Percentiles rank a stretch among this genome's conserved stretches.
Conservation (phyloP, 2,113 vertebrate genomes). For the Tragelaphus buxtoni region DNA sequence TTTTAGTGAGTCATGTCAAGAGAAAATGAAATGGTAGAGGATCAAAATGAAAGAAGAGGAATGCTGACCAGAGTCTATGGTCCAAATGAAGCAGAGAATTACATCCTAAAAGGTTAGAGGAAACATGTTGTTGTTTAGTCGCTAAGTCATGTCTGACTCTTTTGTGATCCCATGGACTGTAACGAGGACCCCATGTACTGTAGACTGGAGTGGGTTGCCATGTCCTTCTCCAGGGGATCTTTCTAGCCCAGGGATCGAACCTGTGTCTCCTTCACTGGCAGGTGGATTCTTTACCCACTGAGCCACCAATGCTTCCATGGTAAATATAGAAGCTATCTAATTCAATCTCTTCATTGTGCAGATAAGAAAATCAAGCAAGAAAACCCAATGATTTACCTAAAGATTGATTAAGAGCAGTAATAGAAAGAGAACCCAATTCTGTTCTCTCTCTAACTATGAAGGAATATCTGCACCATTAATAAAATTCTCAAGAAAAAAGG, state of each 20-base stretch:
- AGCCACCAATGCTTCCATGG: neutral
- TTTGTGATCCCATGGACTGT: neutral
- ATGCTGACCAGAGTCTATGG: neutral
- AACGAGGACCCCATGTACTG: neutral
- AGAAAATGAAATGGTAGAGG: neutral
- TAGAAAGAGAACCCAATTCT: neutral
- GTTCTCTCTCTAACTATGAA: neutral
- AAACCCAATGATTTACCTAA: neutral
- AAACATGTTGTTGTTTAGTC: neutral
- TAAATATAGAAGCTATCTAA: neutral
- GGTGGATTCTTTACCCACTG: neutral
- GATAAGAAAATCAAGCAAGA: neutral
- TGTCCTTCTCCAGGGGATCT: neutral
- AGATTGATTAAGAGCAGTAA: neutral
- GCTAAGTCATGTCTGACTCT: neutral
- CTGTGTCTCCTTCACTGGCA: neutral
- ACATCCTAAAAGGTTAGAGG: neutral
- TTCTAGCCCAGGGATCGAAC: neutral
- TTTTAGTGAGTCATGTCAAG: neutral
- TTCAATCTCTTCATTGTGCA: neutral
- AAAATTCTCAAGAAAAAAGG: neutral
- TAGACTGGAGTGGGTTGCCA: neutral
- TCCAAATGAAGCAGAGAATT: neutral
- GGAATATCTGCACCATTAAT: neutral
- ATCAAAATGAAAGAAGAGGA: neutral